These are phyloP conservation scores for Cyprinodon variegatus DNA, from an alignment of 2,113 vertebrate genomes.

Conservation along the genomic window DNA sequence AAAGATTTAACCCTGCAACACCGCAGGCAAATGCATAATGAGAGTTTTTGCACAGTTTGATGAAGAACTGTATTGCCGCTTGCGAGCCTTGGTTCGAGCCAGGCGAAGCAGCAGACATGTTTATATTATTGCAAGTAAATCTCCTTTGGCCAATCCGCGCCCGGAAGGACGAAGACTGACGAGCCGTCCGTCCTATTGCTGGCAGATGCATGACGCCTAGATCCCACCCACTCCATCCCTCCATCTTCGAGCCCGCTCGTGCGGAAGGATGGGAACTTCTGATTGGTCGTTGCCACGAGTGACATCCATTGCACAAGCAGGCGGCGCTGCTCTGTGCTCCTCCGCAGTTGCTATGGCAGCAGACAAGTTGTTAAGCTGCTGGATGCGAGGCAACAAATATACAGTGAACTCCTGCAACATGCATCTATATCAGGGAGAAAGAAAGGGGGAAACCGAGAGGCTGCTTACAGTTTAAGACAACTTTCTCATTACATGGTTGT, in stretches of 20 bases:
- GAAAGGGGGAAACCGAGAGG: background rate
- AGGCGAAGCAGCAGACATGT: conserved; percentile 79
- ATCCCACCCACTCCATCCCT: conserved; percentile 74
- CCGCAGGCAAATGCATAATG: conserved; percentile 75
- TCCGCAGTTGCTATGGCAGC: conserved; percentile 87
- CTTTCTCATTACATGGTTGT: background rate
- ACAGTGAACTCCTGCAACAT: conserved; percentile 25
- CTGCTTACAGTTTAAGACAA: background rate
- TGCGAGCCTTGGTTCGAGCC: conserved; percentile 73
- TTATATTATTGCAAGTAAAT: conserved; percentile 81
- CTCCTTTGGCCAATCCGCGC: conserved; percentile 74
- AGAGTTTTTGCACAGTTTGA: conserved; percentile 82
- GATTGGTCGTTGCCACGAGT: conserved; percentile 84
- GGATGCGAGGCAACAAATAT: conserved; percentile 68
- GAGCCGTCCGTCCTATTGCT: conserved; percentile 65
- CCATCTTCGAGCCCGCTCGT: conserved; percentile 70
- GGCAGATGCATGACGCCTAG: conserved; percentile 48
- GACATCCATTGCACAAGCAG: conserved; percentile 80
- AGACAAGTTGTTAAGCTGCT: conserved; percentile 82
- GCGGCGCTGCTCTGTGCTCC: conserved; percentile 80
- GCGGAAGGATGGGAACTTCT: conserved; percentile 80
- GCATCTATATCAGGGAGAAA: conserved; percentile 7
- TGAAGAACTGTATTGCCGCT: conserved; percentile 77
- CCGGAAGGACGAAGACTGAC: conserved; percentile 65
- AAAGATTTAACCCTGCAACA: conserved; percentile 70